A percentile compares a stretch with the other conserved stretches of the same genome.
Conservation (phyloP, 53 echinoderm and acorn worm species). For the Actinopyga echinites region DNA sequence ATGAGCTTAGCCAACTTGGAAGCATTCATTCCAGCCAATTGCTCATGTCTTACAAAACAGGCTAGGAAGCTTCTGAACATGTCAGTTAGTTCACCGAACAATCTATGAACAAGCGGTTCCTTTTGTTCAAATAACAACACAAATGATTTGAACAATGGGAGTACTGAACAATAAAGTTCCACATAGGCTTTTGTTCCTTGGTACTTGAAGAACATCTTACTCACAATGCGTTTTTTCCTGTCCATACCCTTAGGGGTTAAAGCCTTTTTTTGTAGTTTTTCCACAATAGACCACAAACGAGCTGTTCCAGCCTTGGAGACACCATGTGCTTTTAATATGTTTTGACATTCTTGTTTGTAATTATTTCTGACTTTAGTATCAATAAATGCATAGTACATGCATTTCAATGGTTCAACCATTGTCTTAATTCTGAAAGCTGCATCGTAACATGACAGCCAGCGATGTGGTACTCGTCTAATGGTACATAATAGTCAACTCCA, state of each 20-base stretch:
- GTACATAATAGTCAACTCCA: conserved; percentile 6
- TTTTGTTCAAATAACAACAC: conserved; percentile 52
- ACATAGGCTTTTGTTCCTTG: conserved; percentile 28
- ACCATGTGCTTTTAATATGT: not conserved
- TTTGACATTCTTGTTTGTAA: not conserved
- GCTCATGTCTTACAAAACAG: conserved; percentile 52
- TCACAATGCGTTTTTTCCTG: conserved; percentile 37
- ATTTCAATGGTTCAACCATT: not conserved
- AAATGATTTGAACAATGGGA: conserved; percentile 52
- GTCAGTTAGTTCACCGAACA: conserved; percentile 38
- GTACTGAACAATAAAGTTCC: conserved; percentile 32
- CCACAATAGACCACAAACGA: too few species aligned
- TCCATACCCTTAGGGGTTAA: conserved; percentile 14
- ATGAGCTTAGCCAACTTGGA: conserved; percentile 7
- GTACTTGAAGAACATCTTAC: conserved; percentile 30
- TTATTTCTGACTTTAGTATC: not conserved
- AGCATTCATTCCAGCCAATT: not conserved
- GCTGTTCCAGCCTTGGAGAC: too few species aligned
- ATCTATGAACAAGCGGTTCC: conserved; percentile 43
- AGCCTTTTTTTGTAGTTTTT: not conserved
- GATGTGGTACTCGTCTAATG: not conserved
- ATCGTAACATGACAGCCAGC: conserved; percentile 35
- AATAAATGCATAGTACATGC: not conserved
- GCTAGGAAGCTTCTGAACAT: conserved; percentile 49
- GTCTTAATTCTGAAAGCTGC: not conserved